Conservation (phyloP, 2,797 vertebrate species). For the Cirrhinus mrigala region DNA sequence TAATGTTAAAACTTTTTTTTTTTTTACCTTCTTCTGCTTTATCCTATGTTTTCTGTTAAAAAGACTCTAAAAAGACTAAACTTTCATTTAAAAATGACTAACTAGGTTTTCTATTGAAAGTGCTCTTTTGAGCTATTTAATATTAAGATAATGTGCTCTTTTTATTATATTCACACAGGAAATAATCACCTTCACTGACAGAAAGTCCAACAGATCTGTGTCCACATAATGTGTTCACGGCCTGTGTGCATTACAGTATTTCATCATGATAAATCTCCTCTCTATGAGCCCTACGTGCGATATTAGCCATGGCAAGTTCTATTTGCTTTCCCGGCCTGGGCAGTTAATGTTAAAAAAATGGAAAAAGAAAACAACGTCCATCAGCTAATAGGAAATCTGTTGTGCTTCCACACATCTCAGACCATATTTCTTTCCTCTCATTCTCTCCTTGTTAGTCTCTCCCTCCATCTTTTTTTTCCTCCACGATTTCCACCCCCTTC, state of each 20-base stretch:
- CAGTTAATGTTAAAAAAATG: slow-evolving; percentile 76
- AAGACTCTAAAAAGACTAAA: too few relatives aligned
- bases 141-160: slow-evolving; percentile 11
- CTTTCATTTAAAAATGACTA: not conserved
- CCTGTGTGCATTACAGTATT: slow-evolving; percentile 21
- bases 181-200: slow-evolving; percentile 30
- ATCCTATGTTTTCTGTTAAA: not conserved
- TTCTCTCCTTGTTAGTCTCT: slow-evolving; percentile 74
- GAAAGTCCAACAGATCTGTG: slow-evolving; percentile 12
- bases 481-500: slow-evolving; percentile 64
- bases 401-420: slow-evolving; percentile 87
- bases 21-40: not conserved
- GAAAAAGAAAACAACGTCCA: slow-evolving; percentile 71
- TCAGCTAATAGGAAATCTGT: slow-evolving; percentile 86
- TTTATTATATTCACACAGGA: not conserved
- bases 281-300: slow-evolving; percentile 76
- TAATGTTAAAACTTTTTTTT: too few relatives aligned
- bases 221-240: slow-evolving; percentile 4
- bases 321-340: slow-evolving; percentile 78
- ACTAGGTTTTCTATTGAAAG: not conserved
- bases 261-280: slow-evolving; percentile 54
- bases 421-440: slow-evolving; percentile 76
- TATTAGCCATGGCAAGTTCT: slow-evolving; percentile 76
- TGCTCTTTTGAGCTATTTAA: not conserved
- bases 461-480: slow-evolving; percentile 78